A percentile compares a stretch with the other conserved stretches of the same genome.
phyloP scores from a whole-genome alignment of 2,888 invertebrate genomes.

The Dynastes tityus region DNA sequence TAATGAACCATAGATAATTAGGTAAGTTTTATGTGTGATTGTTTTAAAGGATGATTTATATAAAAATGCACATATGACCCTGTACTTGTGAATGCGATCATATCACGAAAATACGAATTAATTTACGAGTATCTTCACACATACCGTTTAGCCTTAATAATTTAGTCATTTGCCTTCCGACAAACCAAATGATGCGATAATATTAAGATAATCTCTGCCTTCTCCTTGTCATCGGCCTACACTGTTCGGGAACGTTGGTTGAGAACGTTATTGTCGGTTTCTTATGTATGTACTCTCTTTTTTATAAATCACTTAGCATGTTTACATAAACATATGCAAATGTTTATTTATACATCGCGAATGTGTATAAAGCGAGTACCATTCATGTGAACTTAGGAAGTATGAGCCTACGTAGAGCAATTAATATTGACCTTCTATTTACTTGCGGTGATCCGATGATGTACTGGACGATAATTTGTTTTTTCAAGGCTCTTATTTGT shows the following conservation, averaged over 20 bases:
- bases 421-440: neutral
- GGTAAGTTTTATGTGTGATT: too few species aligned
- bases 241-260: neutral
- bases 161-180: neutral
- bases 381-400: neutral
- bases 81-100: neutral
- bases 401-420: neutral
- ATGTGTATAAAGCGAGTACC: neutral
- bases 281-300: neutral
- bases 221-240: slow-evolving; percentile 7
- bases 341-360: slow-evolving; percentile 12
- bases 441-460: neutral
- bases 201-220: slow-evolving; percentile 8
- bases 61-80: neutral
- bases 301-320: slow-evolving; percentile 14
- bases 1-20: too few species aligned
- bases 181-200: neutral
- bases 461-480: slow-evolving; percentile 5
- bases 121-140: neutral
- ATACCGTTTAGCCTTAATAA: neutral
- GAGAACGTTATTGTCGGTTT: slow-evolving; percentile 6
- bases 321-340: slow-evolving; percentile 32
- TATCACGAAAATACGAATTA: slow-evolving; percentile 3
- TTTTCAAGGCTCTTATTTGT: neutral
- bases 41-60: too few species aligned